phyloP scores from a whole-genome alignment of 2,797 vertebrate species.

The Coracias cyanogaster region DNA sequence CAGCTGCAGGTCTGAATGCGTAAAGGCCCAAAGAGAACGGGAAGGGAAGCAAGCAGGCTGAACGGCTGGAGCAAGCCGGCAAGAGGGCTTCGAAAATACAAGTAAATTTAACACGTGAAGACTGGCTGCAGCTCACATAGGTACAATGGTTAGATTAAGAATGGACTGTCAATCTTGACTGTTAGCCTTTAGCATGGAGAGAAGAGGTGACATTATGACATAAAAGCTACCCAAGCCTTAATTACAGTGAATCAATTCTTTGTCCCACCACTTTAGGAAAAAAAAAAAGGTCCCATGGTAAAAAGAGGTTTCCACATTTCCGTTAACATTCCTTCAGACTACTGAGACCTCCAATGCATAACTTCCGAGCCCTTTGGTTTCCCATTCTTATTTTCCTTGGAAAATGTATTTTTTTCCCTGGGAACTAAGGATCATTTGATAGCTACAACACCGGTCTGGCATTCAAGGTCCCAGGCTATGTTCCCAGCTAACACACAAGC shows the following conservation, averaged over 20 bases:
- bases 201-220: not conserved
- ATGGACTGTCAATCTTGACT: not conserved
- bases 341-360: not conserved
- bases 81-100: not conserved
- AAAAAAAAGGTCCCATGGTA: not conserved
- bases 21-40: not conserved
- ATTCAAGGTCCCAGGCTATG: not conserved
- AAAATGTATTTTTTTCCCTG: not conserved
- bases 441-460: not conserved
- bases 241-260: not conserved
- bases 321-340: not conserved
- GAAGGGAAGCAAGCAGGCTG: not conserved
- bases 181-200: not conserved
- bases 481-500: not conserved
- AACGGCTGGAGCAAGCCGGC: not conserved
- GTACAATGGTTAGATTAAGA: not conserved
- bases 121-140: not conserved
- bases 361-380: not conserved
- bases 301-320: not conserved
- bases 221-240: not conserved
- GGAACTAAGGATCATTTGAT: not conserved
- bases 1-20: not conserved
- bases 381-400: not conserved
- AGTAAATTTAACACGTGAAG: not conserved
- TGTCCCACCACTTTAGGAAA: not conserved